Percentiles rank a stretch among this genome's conserved stretches.
Evolutionary conservation across 2,113 vertebrate species (phyloP).

Genomic region (Cariama cristata): DNA sequence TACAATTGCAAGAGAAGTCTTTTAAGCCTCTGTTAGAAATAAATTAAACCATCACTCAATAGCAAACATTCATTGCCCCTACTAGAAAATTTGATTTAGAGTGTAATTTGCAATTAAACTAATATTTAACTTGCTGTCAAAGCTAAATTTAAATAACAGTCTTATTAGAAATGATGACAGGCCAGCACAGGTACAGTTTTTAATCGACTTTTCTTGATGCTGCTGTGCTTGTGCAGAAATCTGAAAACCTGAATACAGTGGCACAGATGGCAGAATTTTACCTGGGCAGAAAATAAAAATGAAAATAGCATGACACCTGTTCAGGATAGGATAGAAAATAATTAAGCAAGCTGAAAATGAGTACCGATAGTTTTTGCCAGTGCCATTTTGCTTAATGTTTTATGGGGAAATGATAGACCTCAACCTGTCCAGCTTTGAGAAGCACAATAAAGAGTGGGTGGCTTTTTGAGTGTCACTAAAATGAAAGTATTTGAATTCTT

Average conservation of each 20-base stretch:
- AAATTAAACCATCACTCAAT: slow-evolving; percentile 70
- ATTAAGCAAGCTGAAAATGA: not conserved
- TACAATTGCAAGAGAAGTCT: slow-evolving; percentile 32
- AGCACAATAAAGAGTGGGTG: not conserved
- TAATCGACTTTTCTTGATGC: not conserved
- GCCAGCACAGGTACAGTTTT: not conserved
- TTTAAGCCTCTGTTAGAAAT: slow-evolving; percentile 62
- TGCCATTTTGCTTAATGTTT: not conserved
- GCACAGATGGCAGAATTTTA: not conserved
- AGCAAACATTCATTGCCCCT: slow-evolving; percentile 11
- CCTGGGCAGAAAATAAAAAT: not conserved
- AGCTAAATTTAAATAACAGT: slow-evolving; percentile 11
- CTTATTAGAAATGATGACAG: not conserved
- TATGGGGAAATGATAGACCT: not conserved
- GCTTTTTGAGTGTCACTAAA: not conserved
- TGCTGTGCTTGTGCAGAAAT: not conserved
- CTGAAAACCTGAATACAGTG: not conserved
- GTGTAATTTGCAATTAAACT: slow-evolving; percentile 68
- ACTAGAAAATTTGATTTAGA: slow-evolving; percentile 53
- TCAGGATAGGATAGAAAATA: not conserved
- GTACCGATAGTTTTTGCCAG: not conserved
- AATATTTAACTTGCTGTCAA: slow-evolving; percentile 64
- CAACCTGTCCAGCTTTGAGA: not conserved
- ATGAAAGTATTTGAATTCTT: not conserved
- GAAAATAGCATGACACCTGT: not conserved